A percentile compares a stretch with the other conserved stretches of the same genome.
These are phyloP conservation scores for Hormaphis cornu DNA, from an alignment of 1,140 invertebrate genomes.

Conservation along the genomic window DNA sequence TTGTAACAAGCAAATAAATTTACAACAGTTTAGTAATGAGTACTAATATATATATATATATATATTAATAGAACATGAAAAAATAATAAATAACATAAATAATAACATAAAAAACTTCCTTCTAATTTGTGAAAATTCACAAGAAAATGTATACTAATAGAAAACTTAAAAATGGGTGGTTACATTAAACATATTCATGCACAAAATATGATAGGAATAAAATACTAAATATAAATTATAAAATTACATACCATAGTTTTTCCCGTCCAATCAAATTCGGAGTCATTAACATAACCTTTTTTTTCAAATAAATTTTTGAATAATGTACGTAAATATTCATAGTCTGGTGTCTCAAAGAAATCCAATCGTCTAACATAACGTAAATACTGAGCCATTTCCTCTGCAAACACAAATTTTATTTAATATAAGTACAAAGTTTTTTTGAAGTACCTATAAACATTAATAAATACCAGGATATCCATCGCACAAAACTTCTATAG, in stretches of 20 bases:
- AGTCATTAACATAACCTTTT: slow-evolving; percentile 85
- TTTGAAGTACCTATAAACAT: background rate
- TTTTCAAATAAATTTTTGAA: slow-evolving; percentile 91
- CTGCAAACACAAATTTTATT: slow-evolving; percentile 42
- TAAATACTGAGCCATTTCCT: slow-evolving; percentile 94
- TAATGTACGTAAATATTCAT: slow-evolving; percentile 92
- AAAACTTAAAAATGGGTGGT: no score
- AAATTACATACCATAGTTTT: slow-evolving; percentile 72
- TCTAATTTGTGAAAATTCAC: no score
- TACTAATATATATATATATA: no score
- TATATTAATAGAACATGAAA: no score
- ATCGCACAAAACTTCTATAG: slow-evolving; percentile 94
- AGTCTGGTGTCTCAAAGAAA: slow-evolving; percentile 99
- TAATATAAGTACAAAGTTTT: background rate
- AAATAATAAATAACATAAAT: no score
- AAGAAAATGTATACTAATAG: no score
- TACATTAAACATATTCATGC: background rate
- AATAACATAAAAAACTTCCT: no score
- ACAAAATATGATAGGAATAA: background rate
- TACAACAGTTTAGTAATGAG: no score
- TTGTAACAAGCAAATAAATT: no score
- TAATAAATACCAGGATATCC: slow-evolving; percentile 68
- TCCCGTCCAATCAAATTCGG: slow-evolving; percentile 97
- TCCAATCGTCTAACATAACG: slow-evolving; percentile 93
- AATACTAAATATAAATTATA: background rate